Base-by-base conservation (phyloP, 2,888 invertebrate species). In the Pyrrhosoma nymphula region DNA sequence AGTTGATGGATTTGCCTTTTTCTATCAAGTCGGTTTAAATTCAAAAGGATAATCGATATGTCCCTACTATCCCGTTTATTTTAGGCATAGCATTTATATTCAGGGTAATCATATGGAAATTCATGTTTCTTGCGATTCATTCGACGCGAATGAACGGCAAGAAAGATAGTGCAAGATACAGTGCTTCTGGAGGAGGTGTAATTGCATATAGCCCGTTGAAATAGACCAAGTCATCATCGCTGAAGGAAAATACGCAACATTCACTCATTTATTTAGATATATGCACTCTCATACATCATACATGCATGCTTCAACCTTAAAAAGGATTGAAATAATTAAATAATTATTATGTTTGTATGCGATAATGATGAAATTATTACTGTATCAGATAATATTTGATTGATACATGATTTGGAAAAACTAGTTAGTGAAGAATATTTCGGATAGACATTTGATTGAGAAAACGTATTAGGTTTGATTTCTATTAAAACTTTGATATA, bases 81-180 rank as follows among this genome's bases (percentile, higher is more conserved):
- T 39, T 47, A 69, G 47, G 55, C 69, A n/a, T 75, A 63, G 26
- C n/a, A 47, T n/a, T 69, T 93, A n/a, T 16, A 75, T 55, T 82
- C 35, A n/a, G n/a, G 16, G 35, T 30, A 16, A 23, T n/a, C 93
- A 93, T 75, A 75, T 47, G 93, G 75, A 55, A 93, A n/a, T 26
- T 26, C 75, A 93, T 47, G 69, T 75, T 75, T 69, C 93, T 93
- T 47, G 93, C 75, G 69, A 26, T n/a, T 75, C 93, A 93, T 93
- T 60, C 47, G 26, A 14, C 16, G n/a, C 39, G 69, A 69, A 93
- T 93, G 93, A n/a, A 93, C n/a, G 75, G 93, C 69, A 47, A 93
- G 93, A 55, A 93, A 75, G 18, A 18, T 75, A 23, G n/a, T n/a
- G 75, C 47, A 47, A 63, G 93, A 93, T 60, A n/a, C 69, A 69